Evolutionary conservation across 53 echinoderm and acorn worm species (phyloP), one percentile per base, ranked within the genome.

Genomic region (Zoroaster sp.): DNA sequence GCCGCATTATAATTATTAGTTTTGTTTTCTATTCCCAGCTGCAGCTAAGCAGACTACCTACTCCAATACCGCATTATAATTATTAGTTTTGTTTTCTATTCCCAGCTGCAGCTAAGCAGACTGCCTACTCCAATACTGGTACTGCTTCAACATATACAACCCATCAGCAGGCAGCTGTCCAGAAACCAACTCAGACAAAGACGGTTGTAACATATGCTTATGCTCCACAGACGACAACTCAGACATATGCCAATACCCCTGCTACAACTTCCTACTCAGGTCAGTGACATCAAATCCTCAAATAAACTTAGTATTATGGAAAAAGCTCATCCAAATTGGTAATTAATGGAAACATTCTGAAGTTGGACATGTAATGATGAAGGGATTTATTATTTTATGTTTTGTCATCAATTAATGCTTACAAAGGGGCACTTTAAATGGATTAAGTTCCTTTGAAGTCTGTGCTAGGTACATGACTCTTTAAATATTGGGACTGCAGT

Each of bases 141-240:
- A 40, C 79, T 31, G 82, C 90, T 7, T 81, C 80, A 0, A 86
- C 74, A 1, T 88, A 88, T 30, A 78, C 86, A 40, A 65, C 46
- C 32, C 75, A 67, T 17, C 95, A 95, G 15, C 92, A 90, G 77
- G 53, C 88, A 35, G 88, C 93, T 47, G 71, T 76, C 18, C 92
- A 90, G 86, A 93, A 90, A 28, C 92, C 83, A 25, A 40, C 88
- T 44, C 95, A 92, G 71, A 90, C 93, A 3, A 95, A 95, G 88
- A 80, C 95, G 18, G 93, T 95, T 9, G 95, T 93, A 21, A 93
- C 95, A 13, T 95, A 95, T 11, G 93, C 95, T 39, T 95, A 93
- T 32, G 91, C 95, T 2, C 87, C 90, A 14, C 93, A 88, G 80
- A 93, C 95, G 7, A 89, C 93, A 18, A 90, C 93, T 8, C 91